Base-by-base conservation (phyloP, 2,888 invertebrate species). In the Silvanus unidentatus region DNA sequence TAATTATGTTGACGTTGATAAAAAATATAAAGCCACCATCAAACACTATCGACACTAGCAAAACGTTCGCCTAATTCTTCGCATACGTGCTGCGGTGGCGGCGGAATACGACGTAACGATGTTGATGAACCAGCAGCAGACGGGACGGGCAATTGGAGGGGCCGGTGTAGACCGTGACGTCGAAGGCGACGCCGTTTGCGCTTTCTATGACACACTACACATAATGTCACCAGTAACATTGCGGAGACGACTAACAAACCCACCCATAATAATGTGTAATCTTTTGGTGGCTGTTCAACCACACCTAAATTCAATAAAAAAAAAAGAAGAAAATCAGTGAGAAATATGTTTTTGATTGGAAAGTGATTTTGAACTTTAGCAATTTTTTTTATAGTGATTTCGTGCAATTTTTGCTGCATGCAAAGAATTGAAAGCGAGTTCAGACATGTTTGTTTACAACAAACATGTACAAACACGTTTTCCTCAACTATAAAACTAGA, bases 121-220 rank as follows among this genome's bases (percentile, higher is more conserved):
- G 73, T 63, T 60, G 71, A 60, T 60, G 67, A 55, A 66, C 54
- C 27, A 62, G 53, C 49, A 12, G 37, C 13, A 55, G 57, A 52
- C 42, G 60, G 58, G 37, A 60, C 61, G 54, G 68, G 65, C 48
- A 65, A 62, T 61, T 66, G 65, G 58, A 62, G 64, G 55, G 63
- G 68, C 55, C 69, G 65, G 63, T 71, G 75, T 59, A 64, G 70
- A 71, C 72, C 75, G 69, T 66, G 70, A 63, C 59, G 73, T 65
- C 63, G 64, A 54, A 62, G 73, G 62, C 62, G 74, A 66, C 68
- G 74, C 62, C 68, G 71, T 54, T 71, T 59, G 27, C 69, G 58
- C 56, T 71, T 72, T 45, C 77, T 73, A 59, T 81, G 80, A 59
- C 80, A 82, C 63, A 79, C 69, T 47, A 81, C 70, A 68, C 71